Conservation (phyloP, 2,888 invertebrate genomes). For the Apotomis capreana region DNA sequence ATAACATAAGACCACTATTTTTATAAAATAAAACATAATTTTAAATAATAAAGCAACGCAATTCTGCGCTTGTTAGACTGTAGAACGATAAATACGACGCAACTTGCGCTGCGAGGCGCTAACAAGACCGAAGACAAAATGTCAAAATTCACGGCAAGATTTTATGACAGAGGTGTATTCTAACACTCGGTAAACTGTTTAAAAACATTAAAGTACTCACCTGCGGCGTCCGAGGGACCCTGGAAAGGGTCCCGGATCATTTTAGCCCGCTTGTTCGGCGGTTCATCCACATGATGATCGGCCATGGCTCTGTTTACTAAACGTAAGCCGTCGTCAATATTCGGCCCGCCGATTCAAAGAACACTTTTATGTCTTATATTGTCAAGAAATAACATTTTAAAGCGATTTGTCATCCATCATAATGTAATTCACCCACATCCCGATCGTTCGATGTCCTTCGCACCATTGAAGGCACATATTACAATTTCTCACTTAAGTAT, state of each 20-base stretch:
- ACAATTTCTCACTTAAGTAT: conserved; percentile 87
- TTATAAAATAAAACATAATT: conserved; percentile 48
- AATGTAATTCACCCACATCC: conserved; percentile 85
- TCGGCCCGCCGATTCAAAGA: conserved; percentile 84
- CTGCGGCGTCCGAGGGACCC: conserved; percentile 91
- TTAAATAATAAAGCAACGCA: conserved; percentile 59
- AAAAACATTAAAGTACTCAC: conserved; percentile 84
- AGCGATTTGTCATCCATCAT: conserved; percentile 81
- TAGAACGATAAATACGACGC: conserved; percentile 40
- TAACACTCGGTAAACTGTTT: conserved; percentile 66
- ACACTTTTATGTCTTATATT: conserved; percentile 82
- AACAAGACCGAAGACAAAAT: conserved; percentile 43
- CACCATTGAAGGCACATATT: conserved; percentile 91
- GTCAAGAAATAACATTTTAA: conserved; percentile 82
- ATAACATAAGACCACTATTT: neutral
- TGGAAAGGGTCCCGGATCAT: conserved; percentile 93
- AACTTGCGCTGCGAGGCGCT: conserved; percentile 41
- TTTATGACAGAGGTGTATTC: conserved; percentile 74
- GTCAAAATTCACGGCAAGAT: conserved; percentile 65
- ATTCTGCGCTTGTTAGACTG: conserved; percentile 13
- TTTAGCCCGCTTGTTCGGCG: conserved; percentile 98
- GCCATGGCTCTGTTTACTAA: conserved; percentile 93
- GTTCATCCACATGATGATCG: conserved; percentile 97
- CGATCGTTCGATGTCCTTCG: conserved; percentile 87
- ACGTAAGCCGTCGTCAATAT: conserved; percentile 85